These are phyloP conservation scores for Machaerirhynchus nigripectus DNA, from an alignment of 2,113 vertebrate species.

Conservation along the genomic window DNA sequence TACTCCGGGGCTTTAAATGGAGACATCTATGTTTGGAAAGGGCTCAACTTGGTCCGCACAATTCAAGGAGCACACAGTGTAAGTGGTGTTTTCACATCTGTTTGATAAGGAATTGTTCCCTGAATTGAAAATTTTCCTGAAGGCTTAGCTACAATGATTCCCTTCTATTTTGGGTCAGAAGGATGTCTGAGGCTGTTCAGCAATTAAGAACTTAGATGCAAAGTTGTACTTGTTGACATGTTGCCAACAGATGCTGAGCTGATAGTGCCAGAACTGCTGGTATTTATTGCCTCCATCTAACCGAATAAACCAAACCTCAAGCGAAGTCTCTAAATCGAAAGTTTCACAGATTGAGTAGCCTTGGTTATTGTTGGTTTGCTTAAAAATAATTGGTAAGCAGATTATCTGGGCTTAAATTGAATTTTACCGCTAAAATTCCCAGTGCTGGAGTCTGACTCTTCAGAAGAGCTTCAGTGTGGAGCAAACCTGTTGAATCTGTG, in stretches of 20 bases:
- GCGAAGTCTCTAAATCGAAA: not conserved
- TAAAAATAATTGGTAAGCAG: not conserved
- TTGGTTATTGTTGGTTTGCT: not conserved
- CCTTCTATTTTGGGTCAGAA: not conserved
- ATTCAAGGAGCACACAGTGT: constrained; percentile 95
- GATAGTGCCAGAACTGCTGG: not conserved
- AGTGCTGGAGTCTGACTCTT: not conserved
- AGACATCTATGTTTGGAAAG: constrained; percentile 96
- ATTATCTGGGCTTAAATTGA: not conserved
- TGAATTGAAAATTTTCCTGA: not conserved
- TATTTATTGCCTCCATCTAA: not conserved
- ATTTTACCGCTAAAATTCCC: not conserved
- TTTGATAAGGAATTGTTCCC: not conserved
- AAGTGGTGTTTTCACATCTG: constrained; percentile 55
- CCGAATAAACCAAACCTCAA: not conserved
- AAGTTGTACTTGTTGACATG: not conserved
- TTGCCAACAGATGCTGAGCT: not conserved
- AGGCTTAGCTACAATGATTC: not conserved
- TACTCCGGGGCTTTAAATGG: constrained; percentile 96
- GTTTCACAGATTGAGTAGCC: not conserved
- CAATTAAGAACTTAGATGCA: not conserved
- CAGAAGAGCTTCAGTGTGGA: not conserved
- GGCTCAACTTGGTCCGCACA: constrained; percentile 83
- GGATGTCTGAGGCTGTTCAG: not conserved
- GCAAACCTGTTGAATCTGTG: not conserved